phyloP scores from a whole-genome alignment of 2,113 vertebrate species.

The Tinamus guttatus region DNA sequence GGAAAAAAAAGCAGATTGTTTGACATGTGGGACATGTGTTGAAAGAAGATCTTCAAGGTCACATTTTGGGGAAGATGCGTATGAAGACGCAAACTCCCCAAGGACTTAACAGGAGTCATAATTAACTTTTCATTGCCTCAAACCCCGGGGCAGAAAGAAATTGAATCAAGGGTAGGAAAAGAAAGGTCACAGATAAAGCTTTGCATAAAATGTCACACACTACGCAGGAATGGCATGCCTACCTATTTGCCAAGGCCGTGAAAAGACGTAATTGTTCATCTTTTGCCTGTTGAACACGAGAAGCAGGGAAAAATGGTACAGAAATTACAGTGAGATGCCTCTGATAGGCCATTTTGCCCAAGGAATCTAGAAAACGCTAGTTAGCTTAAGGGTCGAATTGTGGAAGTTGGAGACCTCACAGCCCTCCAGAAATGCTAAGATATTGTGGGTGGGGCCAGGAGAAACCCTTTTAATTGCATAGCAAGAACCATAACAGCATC shows the following conservation, averaged over 20 bases:
- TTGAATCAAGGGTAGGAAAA: constrained; percentile 27
- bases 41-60: constrained; percentile 9
- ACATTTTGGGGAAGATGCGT: not conserved
- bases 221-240: not conserved
- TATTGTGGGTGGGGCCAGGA: not conserved
- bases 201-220: constrained; percentile 26
- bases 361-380: not conserved
- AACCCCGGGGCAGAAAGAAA: constrained; percentile 52
- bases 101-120: constrained; percentile 23
- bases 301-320: not conserved
- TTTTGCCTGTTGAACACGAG: not conserved
- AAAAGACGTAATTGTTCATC: not conserved
- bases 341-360: not conserved
- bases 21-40: not conserved
- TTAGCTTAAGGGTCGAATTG: not conserved
- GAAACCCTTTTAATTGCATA: not conserved
- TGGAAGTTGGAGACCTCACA: not conserved
- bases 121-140: constrained; percentile 56
- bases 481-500: not conserved
- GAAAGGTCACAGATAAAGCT: constrained; percentile 55
- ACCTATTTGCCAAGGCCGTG: not conserved
- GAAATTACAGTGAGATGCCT: not conserved
- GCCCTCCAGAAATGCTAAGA: not conserved
- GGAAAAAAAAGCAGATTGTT: not conserved
- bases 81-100: not conserved